Conservation (phyloP, 1,140 invertebrate species). For the Proales similis region DNA sequence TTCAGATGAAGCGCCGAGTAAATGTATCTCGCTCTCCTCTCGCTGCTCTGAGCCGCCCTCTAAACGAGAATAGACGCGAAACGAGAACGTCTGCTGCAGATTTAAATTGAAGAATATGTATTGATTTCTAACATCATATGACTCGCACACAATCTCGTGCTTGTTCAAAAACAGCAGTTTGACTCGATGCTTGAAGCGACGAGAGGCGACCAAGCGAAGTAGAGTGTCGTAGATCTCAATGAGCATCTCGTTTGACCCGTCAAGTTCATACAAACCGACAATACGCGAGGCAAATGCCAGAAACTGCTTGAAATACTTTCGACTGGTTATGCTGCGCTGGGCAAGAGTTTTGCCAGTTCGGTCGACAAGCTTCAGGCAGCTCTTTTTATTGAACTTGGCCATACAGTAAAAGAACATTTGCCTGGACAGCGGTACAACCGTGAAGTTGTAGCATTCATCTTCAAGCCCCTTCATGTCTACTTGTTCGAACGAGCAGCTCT, state of each 20-base stretch:
- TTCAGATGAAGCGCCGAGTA: too few species aligned
- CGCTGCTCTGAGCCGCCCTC: too few species aligned
- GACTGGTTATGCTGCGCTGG: conserved; percentile 16
- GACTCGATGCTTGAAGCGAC: conserved; percentile 14
- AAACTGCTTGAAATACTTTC: conserved; percentile 13
- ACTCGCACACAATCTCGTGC: conserved; percentile 24
- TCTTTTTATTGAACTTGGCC: conserved; percentile 31
- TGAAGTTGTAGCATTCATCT: conserved; percentile 21
- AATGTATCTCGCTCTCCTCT: too few species aligned
- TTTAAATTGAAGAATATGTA: conserved; percentile 34
- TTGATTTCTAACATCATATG: conserved; percentile 9
- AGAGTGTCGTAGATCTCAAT: conserved; percentile 33
- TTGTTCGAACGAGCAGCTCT: too few species aligned
- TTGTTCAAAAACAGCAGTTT: neutral
- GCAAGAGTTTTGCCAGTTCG: neutral
- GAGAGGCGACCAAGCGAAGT: conserved; percentile 7
- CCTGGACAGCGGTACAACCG: conserved; percentile 8
- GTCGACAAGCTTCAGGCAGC: conserved; percentile 3
- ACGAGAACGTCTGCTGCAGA: too few species aligned
- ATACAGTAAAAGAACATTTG: conserved; percentile 25
- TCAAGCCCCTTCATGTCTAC: too few species aligned
- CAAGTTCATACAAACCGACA: conserved; percentile 8
- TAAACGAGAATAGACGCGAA: too few species aligned
- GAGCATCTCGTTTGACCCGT: neutral
- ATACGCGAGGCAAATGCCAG: neutral